These are phyloP conservation scores for Nymphicus hollandicus DNA, from an alignment of 2,113 vertebrate species.

Conservation along the genomic window DNA sequence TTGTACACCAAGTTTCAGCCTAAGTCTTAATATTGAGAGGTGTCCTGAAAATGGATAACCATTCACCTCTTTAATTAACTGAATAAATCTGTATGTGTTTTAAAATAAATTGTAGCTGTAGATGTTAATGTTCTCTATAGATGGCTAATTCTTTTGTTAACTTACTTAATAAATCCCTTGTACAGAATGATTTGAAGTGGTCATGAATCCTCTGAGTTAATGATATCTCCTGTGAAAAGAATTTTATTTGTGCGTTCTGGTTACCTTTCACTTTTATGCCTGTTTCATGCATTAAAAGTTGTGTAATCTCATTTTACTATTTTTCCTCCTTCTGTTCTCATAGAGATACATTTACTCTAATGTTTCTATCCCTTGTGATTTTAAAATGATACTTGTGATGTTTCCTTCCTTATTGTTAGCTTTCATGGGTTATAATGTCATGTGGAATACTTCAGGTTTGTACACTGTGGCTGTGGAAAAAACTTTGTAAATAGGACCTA, in stretches of 20 bases:
- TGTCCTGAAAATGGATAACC: background rate
- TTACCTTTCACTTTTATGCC: background rate
- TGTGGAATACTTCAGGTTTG: background rate
- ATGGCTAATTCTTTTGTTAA: background rate
- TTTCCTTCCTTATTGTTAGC: background rate
- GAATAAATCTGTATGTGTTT: background rate
- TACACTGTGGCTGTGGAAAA: background rate
- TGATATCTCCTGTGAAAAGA: background rate
- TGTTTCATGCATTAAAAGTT: background rate
- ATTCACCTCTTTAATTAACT: background rate
- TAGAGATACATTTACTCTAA: background rate
- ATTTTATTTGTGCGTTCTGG: background rate
- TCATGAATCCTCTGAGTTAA: background rate
- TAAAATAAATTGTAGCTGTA: background rate
- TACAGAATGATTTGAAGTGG: background rate
- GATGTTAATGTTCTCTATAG: background rate
- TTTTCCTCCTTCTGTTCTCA: background rate
- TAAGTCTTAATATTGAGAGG: background rate
- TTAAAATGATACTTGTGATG: background rate
- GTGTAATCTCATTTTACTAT: background rate
- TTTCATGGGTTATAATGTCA: background rate
- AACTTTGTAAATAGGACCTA: background rate
- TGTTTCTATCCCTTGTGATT: background rate
- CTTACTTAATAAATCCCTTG: background rate
- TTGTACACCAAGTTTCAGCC: background rate